Conservation (phyloP, 2,888 invertebrate genomes). For the Schizaphis graminum region DNA sequence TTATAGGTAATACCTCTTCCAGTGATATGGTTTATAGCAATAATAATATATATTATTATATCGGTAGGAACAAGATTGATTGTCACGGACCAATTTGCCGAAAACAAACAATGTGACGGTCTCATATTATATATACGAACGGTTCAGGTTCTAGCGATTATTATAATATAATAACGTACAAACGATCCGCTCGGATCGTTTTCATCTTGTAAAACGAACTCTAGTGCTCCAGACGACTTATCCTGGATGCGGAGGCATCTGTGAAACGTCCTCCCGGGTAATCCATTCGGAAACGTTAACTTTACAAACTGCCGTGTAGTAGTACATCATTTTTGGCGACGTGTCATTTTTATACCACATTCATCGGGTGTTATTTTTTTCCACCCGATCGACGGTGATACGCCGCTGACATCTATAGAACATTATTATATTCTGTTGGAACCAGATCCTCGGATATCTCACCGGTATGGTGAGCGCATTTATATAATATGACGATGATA, state of each 20-base stretch:
- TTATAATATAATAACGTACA: neutral
- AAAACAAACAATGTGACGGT: neutral
- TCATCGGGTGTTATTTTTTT: neutral
- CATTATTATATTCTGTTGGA: neutral
- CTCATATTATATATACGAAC: neutral
- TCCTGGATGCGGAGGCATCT: neutral
- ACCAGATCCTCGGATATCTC: neutral
- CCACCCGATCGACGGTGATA: neutral
- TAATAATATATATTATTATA: neutral
- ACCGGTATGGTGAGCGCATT: neutral
- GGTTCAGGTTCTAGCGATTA: neutral
- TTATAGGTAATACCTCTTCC: neutral
- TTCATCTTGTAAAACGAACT: conserved; percentile 17
- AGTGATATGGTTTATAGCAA: neutral
- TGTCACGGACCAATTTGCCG: neutral
- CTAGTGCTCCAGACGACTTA: neutral
- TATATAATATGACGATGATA: neutral
- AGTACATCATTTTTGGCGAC: conserved; percentile 19
- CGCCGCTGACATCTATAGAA: neutral
- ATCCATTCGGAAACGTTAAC: conserved; percentile 35
- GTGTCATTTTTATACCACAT: neutral
- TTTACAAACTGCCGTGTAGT: neutral
- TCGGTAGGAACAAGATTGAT: neutral
- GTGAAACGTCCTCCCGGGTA: neutral
- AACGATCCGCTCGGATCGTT: conserved; percentile 17